Evolutionary conservation across 2,797 vertebrate species (phyloP).

Genomic region (Galagoides demidoff): DNA sequence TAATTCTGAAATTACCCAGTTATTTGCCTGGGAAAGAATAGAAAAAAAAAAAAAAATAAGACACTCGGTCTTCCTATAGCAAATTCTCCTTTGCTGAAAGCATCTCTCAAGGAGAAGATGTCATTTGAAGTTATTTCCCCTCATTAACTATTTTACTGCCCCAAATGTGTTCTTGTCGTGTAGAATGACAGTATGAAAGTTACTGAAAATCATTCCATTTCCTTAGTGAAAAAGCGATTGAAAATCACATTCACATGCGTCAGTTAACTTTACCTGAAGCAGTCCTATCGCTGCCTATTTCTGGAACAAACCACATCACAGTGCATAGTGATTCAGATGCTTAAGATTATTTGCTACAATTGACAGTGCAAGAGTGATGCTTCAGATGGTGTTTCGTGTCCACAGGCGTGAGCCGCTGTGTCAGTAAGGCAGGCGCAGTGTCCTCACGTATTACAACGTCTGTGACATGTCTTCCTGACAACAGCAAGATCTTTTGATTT

Average conservation of each 20-base stretch:
- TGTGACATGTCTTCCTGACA: conserved; percentile 82
- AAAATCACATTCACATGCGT: conserved; percentile 58
- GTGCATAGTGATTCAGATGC: conserved; percentile 55
- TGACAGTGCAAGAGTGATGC: conserved; percentile 35
- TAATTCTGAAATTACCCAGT: conserved; percentile 35
- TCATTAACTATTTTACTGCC: conserved; percentile 19
- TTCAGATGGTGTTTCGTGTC: conserved; percentile 66
- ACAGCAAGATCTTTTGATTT: conserved; percentile 85
- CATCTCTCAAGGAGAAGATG: not conserved
- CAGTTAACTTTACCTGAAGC: conserved; percentile 41
- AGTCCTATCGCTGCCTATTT: conserved; percentile 66
- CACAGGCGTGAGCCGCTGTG: conserved; percentile 64
- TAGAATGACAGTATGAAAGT: conserved; percentile 67
- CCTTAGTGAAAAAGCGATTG: conserved; percentile 59
- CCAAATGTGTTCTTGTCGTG: conserved; percentile 4
- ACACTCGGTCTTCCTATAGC: not conserved
- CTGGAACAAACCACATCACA: conserved; percentile 66
- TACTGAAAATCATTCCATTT: conserved; percentile 71
- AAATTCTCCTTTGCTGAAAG: not conserved
- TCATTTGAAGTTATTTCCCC: conserved; percentile 67
- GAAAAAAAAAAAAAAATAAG: not conserved
- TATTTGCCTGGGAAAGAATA: conserved; percentile 1
- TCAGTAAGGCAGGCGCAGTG: conserved; percentile 73
- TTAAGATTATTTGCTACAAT: conserved; percentile 67
- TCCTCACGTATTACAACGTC: conserved; percentile 77